phyloP scores from a whole-genome alignment of 2,888 invertebrate genomes.

The Mimumesa dahlbomi region DNA sequence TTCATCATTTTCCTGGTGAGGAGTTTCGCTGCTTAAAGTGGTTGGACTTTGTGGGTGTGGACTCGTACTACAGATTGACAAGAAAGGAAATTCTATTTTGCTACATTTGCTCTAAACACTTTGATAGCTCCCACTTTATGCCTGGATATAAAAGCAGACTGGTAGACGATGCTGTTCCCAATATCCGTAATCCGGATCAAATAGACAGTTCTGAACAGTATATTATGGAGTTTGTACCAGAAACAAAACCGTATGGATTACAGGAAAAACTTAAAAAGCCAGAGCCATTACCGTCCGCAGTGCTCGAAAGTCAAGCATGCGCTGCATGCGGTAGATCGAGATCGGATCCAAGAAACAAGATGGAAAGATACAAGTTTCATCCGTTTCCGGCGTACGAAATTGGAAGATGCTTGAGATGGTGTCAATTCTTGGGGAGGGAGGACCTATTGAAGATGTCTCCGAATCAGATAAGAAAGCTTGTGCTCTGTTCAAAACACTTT shows the following conservation, averaged over 20 bases:
- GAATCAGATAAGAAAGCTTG: slow-evolving; percentile 77
- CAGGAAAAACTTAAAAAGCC: slow-evolving; percentile 67
- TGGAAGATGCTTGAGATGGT: slow-evolving; percentile 78
- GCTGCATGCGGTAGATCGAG: slow-evolving; percentile 76
- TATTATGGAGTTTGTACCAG: slow-evolving; percentile 54
- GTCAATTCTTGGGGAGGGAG: slow-evolving; percentile 77
- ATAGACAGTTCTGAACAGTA: slow-evolving; percentile 51
- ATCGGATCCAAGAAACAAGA: slow-evolving; percentile 74
- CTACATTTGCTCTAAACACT: slow-evolving; percentile 78
- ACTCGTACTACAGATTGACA: slow-evolving; percentile 77
- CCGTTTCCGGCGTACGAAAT: slow-evolving; percentile 79
- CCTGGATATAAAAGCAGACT: slow-evolving; percentile 71
- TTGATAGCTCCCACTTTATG: slow-evolving; percentile 74
- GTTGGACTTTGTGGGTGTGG: slow-evolving; percentile 78
- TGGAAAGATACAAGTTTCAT: slow-evolving; percentile 77
- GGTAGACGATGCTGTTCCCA: slow-evolving; percentile 74
- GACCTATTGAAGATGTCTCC: slow-evolving; percentile 78
- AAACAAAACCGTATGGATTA: slow-evolving; percentile 53
- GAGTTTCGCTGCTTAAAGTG: slow-evolving; percentile 78
- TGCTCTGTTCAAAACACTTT: slow-evolving; percentile 77
- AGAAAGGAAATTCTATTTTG: slow-evolving; percentile 78
- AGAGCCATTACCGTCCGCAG: slow-evolving; percentile 69
- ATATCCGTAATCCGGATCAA: slow-evolving; percentile 69
- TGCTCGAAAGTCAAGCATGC: slow-evolving; percentile 77
- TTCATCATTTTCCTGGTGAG: slow-evolving; percentile 79